Conservation (phyloP, 2,888 invertebrate species). For the Phlogophora meticulosa region DNA sequence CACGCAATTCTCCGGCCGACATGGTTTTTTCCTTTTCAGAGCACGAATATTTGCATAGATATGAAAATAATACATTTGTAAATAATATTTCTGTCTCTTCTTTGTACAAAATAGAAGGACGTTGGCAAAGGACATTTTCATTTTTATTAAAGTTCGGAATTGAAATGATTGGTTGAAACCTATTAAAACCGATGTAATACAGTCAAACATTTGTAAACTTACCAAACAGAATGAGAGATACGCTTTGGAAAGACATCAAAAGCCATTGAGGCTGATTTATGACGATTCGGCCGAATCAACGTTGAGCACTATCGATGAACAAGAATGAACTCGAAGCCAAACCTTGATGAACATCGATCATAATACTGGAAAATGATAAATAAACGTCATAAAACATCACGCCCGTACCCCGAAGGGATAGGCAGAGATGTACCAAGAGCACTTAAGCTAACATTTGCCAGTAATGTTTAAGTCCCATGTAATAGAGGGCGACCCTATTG, state of each 20-base stretch:
- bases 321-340: conserved; percentile 19
- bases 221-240: not conserved
- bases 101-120: conserved; percentile 12
- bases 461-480: no score
- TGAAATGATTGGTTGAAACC: not conserved
- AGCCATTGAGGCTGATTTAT: conserved; percentile 11
- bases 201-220: not conserved
- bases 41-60: conserved; percentile 46
- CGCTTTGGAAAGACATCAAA: conserved; percentile 10
- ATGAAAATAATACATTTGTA: conserved; percentile 33
- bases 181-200: not conserved
- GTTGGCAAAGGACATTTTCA: not conserved
- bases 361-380: not conserved
- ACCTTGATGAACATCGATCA: not conserved
- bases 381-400: no score
- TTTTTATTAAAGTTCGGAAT: not conserved
- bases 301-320: conserved; percentile 7
- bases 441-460: no score
- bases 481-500: no score
- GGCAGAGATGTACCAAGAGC: no score
- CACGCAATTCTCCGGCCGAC: conserved; percentile 31
- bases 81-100: conserved; percentile 10
- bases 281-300: not conserved
- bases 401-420: no score
- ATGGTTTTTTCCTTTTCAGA: conserved; percentile 15